Evolutionary conservation across 2,113 vertebrate genomes (phyloP).

Genomic region (Canis aureus): DNA sequence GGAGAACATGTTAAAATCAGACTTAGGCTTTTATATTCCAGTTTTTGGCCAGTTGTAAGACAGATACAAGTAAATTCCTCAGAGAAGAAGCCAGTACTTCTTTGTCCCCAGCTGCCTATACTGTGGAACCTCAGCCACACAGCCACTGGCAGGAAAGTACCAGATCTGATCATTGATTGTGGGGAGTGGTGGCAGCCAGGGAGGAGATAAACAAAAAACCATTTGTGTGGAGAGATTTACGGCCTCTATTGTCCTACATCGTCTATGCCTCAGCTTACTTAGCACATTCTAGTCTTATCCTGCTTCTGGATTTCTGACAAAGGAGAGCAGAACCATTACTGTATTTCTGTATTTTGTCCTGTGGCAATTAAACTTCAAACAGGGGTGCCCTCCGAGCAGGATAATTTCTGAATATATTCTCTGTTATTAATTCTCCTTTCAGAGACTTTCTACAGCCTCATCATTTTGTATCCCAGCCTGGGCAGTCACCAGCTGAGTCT

Average conservation of each 20-base stretch:
- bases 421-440: background rate
- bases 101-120: background rate
- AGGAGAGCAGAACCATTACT: background rate
- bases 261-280: background rate
- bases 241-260: background rate
- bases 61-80: background rate
- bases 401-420: background rate
- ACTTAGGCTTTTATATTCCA: background rate
- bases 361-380: background rate
- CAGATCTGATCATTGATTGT: background rate
- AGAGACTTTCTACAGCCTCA: background rate
- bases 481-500: background rate
- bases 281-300: conserved; percentile 17
- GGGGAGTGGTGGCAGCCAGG: background rate
- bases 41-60: background rate
- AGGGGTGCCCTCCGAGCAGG: background rate
- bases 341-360: background rate
- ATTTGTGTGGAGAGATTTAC: background rate
- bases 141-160: background rate
- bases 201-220: background rate
- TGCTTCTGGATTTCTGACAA: background rate
- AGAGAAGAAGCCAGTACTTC: background rate
- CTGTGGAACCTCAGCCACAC: background rate
- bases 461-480: background rate
- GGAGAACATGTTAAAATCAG: conserved; percentile 7